phyloP scores from a whole-genome alignment of 2,888 invertebrate species.

The Brachyptera putata region DNA sequence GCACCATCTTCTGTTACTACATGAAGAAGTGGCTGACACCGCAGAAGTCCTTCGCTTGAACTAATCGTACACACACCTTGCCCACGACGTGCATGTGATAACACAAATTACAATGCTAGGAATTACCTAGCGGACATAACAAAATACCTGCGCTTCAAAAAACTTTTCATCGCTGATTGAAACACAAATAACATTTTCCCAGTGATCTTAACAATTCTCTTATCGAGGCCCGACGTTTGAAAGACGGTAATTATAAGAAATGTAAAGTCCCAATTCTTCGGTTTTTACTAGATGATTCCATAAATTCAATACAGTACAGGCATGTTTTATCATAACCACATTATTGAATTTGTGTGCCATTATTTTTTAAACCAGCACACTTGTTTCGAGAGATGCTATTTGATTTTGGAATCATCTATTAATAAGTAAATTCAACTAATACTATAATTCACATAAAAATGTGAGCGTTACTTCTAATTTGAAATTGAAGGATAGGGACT shows the following conservation, averaged over 20 bases:
- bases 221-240: too few relatives aligned
- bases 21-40: constrained; percentile 89
- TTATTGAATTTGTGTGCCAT: background rate
- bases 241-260: too few relatives aligned
- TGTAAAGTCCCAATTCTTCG: constrained; percentile 21
- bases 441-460: background rate
- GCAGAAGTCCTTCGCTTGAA: constrained; percentile 71
- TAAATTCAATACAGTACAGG: background rate
- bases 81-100: background rate
- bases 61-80: background rate
- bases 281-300: too few relatives aligned
- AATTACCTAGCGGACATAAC: background rate
- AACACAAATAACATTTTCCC: too few relatives aligned
- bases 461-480: background rate
- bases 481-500: constrained; percentile 20
- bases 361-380: too few relatives aligned
- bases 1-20: constrained; percentile 88
- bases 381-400: too few relatives aligned
- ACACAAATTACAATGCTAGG: background rate
- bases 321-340: background rate
- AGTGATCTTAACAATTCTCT: too few relatives aligned
- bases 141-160: constrained; percentile 1
- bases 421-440: background rate
- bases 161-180: too few relatives aligned
- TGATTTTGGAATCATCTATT: background rate